Evolutionary conservation across 2,797 vertebrate genomes (phyloP), one percentile per base, ranked within the genome.

Genomic region (Triplophysa yarkandensis): DNA sequence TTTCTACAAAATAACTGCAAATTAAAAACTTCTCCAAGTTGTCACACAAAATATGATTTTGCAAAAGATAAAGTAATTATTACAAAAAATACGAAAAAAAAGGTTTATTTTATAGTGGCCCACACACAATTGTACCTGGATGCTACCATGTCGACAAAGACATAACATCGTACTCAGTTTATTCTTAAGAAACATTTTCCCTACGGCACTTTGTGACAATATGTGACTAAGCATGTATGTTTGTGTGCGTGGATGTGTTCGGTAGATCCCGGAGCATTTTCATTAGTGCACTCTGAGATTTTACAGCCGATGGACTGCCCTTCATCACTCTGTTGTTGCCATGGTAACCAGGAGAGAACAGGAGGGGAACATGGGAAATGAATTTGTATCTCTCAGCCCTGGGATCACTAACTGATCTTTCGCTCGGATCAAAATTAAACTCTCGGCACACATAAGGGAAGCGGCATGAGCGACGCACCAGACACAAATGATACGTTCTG

Each of bases 271-370:
- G 72, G 65, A 86, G 80, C 74, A 64, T 84, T 90, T 90, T 87
- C 84, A 88, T 92, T 87, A 86, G 84, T 77, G 81, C 79, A 64
- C 81, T 69, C 34, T 61, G 80, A 87, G 86, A 88, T 85, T 87
- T 89, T 78, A 82, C 80, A 87, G 81, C 83, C 83, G 81, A 85
- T 84, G 83, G 85, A 74, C 79, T 83, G 84, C 87, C 88, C 85
- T 88, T 90, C 82, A 81, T 87, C 78, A 83, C 83, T 84, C 77
- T 83, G 85, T 84, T 62, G 92, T 92, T 92, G 84, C 90, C 87
- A 92, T 92, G 88, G 92, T 91, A 92, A 93, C 92, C 88, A 85
- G 86, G 77, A 48, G 77, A 81, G 78, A 87, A 86, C 82, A 81
- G 77, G 30, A 70, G 70, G 76, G 82, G 80, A 81, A 82, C 82